Percentiles rank a stretch among this genome's conserved stretches.
phyloP scores from a whole-genome alignment of 2,113 vertebrate genomes.

The Periophthalmodon schlosseri region DNA sequence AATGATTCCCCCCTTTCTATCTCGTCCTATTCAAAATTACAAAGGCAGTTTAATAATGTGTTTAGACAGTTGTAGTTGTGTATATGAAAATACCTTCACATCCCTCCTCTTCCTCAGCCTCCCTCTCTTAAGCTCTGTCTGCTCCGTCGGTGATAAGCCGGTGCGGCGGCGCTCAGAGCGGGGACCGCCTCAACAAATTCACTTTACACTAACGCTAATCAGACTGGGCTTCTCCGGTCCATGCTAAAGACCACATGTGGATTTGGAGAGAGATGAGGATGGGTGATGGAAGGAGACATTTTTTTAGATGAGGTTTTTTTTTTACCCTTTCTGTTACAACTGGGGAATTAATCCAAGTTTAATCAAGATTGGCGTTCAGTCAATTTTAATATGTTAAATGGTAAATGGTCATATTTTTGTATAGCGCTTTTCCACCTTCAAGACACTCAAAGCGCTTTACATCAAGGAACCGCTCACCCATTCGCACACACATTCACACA shows the following conservation, averaged over 20 bases:
- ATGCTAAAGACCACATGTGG: slow-evolving; percentile 51
- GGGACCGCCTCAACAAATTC: slow-evolving; percentile 57
- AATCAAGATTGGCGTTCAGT: too few relatives aligned
- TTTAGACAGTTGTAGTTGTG: slow-evolving; percentile 5
- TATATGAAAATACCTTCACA: background rate
- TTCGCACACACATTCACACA: too few relatives aligned
- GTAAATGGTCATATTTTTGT: too few relatives aligned
- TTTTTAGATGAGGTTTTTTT: slow-evolving; percentile 32
- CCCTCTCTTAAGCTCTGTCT: slow-evolving; percentile 56
- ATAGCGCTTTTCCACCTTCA: too few relatives aligned
- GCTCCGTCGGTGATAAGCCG: slow-evolving; percentile 62
- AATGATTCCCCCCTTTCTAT: background rate
- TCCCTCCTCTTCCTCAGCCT: background rate
- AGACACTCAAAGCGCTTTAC: too few relatives aligned
- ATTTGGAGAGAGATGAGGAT: slow-evolving; percentile 38
- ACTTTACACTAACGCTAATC: slow-evolving; percentile 66
- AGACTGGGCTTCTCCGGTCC: slow-evolving; percentile 51
- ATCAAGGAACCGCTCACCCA: too few relatives aligned
- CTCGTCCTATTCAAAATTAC: background rate
- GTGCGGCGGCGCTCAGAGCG: slow-evolving; percentile 53
- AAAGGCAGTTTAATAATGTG: slow-evolving; percentile 4
- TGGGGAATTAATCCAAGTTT: too few relatives aligned
- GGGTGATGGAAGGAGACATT: slow-evolving; percentile 34
- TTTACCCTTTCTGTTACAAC: background rate
- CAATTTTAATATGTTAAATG: too few relatives aligned